Percentiles rank a stretch among this genome's conserved stretches.
phyloP scores from a whole-genome alignment of 2,113 vertebrate genomes.

The Apaloderma vittatum region DNA sequence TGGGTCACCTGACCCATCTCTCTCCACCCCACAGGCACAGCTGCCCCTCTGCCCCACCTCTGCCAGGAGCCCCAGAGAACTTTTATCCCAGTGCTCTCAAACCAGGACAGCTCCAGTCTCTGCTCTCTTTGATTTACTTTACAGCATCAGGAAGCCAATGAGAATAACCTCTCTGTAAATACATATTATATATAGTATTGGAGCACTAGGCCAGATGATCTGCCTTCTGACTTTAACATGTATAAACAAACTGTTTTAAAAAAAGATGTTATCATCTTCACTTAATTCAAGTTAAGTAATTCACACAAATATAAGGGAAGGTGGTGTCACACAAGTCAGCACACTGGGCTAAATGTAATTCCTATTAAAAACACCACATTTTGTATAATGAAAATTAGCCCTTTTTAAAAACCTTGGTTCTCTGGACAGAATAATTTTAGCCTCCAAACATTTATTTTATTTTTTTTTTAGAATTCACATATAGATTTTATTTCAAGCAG shows the following conservation, averaged over 20 bases:
- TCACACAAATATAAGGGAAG: neutral
- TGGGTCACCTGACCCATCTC: too few species aligned
- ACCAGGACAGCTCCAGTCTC: neutral
- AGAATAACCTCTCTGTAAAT: neutral
- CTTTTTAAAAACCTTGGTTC: neutral
- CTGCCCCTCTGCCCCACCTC: too few species aligned
- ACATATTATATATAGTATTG: neutral
- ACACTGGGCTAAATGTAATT: neutral
- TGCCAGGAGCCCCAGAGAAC: too few species aligned
- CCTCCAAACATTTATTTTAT: neutral
- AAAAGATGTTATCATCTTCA: neutral
- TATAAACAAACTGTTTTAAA: neutral
- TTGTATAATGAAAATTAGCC: neutral
- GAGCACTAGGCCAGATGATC: neutral
- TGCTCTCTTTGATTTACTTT: neutral
- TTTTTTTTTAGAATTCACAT: neutral
- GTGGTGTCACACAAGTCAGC: neutral
- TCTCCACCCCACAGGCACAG: too few species aligned
- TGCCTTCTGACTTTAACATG: neutral
- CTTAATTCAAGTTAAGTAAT: neutral
- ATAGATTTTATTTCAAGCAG: neutral
- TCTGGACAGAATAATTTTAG: neutral
- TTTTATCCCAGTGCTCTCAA: too few species aligned
- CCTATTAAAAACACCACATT: neutral
- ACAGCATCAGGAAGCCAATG: neutral